These are phyloP conservation scores for Ptyas mucosa DNA, from an alignment of 2,113 vertebrate species.

Conservation along the genomic window DNA sequence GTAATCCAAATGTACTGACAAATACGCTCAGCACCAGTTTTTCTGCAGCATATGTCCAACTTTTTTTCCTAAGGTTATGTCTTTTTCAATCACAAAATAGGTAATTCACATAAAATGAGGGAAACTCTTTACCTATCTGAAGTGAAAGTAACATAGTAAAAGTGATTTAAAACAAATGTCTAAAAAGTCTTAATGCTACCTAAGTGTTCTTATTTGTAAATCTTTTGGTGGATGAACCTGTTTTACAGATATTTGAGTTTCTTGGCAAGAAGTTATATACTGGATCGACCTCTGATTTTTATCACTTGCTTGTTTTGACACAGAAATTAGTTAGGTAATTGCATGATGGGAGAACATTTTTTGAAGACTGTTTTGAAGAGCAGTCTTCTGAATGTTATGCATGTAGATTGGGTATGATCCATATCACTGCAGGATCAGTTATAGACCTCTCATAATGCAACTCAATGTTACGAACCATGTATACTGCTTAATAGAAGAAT, in stretches of 20 bases:
- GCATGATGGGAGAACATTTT: neutral
- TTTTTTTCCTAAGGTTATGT: neutral
- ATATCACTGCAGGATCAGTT: neutral
- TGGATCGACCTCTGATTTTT: neutral
- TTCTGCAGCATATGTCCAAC: neutral
- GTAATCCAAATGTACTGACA: neutral
- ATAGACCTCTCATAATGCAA: neutral
- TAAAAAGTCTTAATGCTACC: constrained; percentile 30
- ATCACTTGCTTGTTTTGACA: neutral
- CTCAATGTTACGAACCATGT: neutral
- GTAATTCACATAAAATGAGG: neutral
- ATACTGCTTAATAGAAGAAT: neutral
- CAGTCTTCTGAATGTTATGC: neutral
- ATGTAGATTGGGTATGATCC: neutral
- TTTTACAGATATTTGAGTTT: neutral
- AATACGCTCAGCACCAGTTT: neutral
- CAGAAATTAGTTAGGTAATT: neutral
- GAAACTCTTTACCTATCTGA: neutral
- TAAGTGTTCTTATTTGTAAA: neutral
- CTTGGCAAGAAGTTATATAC: neutral
- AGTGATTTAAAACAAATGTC: neutral
- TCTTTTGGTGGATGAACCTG: neutral
- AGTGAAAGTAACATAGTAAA: neutral
- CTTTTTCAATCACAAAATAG: neutral
- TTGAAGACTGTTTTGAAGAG: neutral